Percentiles rank a stretch among this genome's conserved stretches.
These are phyloP conservation scores for Serripes groenlandicus DNA, from an alignment of 2,888 invertebrate species.

Conservation along the genomic window DNA sequence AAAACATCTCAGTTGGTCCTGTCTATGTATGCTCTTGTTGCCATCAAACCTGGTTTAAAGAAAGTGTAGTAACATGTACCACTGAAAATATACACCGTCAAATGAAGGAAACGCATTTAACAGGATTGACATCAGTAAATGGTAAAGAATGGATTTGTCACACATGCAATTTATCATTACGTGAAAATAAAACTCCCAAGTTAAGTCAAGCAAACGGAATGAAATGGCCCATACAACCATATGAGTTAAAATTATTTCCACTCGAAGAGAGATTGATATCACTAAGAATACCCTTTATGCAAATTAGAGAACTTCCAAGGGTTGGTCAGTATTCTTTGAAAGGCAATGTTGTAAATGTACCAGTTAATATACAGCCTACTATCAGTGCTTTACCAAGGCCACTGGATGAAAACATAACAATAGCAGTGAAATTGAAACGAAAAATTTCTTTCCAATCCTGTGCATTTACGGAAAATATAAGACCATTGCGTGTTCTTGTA, in stretches of 20 bases:
- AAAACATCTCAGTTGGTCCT: too few species aligned
- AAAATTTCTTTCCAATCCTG: slow-evolving; percentile 37
- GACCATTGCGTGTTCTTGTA: slow-evolving; percentile 37
- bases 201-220: slow-evolving; percentile 10
- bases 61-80: too few species aligned
- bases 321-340: slow-evolving; percentile 28
- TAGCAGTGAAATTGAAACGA: slow-evolving; percentile 34
- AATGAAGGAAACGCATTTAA: background rate
- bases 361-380: slow-evolving; percentile 61
- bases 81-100: background rate
- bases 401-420: slow-evolving; percentile 52
- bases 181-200: slow-evolving; percentile 10
- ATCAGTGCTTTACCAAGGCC: slow-evolving; percentile 3
- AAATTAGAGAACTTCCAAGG: slow-evolving; percentile 33
- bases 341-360: slow-evolving; percentile 63
- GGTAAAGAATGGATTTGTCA: slow-evolving; percentile 14
- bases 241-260: slow-evolving; percentile 5
- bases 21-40: too few species aligned
- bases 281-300: slow-evolving; percentile 40
- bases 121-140: slow-evolving; percentile 8
- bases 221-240: slow-evolving; percentile 17
- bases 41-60: too few species aligned
- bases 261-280: slow-evolving; percentile 22
- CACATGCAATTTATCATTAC: slow-evolving; percentile 11
- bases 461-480: slow-evolving; percentile 49